Percentiles rank a stretch among this genome's conserved stretches.
Evolutionary conservation across 2,888 invertebrate genomes (phyloP).

Genomic region (Eucera pruinosa): DNA sequence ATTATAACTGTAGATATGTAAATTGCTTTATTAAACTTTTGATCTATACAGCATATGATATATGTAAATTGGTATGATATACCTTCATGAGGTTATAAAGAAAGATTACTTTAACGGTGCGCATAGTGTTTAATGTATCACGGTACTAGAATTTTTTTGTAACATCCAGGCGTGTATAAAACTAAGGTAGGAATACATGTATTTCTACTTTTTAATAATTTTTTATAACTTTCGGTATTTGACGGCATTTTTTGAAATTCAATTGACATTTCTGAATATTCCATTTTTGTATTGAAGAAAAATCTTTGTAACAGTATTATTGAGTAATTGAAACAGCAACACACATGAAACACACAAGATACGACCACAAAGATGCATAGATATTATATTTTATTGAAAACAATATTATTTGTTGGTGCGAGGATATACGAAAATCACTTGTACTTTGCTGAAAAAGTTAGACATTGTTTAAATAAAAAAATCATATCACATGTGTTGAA

Average conservation of each 20-base stretch:
- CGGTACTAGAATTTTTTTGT: slow-evolving; percentile 59
- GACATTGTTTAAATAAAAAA: slow-evolving; percentile 80
- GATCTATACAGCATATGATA: slow-evolving; percentile 4
- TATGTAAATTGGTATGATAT: slow-evolving; percentile 50
- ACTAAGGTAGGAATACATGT: slow-evolving; percentile 40
- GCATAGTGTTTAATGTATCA: slow-evolving; percentile 52
- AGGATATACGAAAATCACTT: slow-evolving; percentile 74
- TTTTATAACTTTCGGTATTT: slow-evolving; percentile 6
- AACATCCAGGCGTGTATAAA: slow-evolving; percentile 51
- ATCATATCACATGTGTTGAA: slow-evolving; percentile 71
- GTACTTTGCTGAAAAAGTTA: slow-evolving; percentile 77
- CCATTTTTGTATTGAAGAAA: slow-evolving; percentile 27
- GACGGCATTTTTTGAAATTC: slow-evolving; percentile 21
- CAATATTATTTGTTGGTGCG: slow-evolving; percentile 75
- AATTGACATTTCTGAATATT: slow-evolving; percentile 24
- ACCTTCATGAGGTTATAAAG: slow-evolving; percentile 43
- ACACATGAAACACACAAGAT: slow-evolving; percentile 54
- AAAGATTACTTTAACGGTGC: slow-evolving; percentile 45
- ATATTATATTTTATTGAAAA: slow-evolving; percentile 73
- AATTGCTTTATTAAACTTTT: slow-evolving; percentile 43
- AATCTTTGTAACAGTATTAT: slow-evolving; percentile 70
- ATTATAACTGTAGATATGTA: slow-evolving; percentile 61
- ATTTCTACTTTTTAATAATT: slow-evolving; percentile 32
- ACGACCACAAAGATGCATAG: slow-evolving; percentile 64
- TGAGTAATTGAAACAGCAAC: slow-evolving; percentile 43